These are phyloP conservation scores for Cyprinodon diabolis DNA, from an alignment of 2,797 vertebrate genomes.

Conservation along the genomic window DNA sequence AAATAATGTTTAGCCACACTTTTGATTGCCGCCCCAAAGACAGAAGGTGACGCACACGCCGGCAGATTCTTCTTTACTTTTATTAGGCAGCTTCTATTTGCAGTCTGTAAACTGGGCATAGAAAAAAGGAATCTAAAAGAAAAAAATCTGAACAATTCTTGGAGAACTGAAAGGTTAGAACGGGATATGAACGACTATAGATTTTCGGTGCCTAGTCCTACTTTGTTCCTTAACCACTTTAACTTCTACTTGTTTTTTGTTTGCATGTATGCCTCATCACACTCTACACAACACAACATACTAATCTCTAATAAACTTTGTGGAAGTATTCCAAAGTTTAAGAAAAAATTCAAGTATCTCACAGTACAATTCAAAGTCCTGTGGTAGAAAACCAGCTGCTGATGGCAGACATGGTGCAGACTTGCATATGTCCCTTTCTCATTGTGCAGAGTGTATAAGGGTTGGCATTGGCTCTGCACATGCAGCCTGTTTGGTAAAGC, in stretches of 20 bases:
- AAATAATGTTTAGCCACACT: no score
- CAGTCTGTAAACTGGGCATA: no score
- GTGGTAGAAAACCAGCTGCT: neutral
- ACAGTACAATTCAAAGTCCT: neutral
- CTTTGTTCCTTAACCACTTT: neutral
- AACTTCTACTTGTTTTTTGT: neutral
- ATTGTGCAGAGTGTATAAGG: neutral
- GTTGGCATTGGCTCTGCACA: neutral
- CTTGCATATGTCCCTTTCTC: neutral
- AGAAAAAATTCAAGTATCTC: neutral
- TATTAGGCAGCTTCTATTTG: no score
- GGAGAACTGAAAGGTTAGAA: no score
- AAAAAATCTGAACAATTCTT: no score
- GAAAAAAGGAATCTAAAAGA: no score
- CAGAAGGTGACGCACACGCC: no score
- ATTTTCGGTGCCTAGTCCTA: no score
- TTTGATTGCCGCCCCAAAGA: no score
- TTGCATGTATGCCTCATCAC: neutral
- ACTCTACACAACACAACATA: neutral
- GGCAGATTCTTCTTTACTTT: no score
- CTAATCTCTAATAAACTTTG: neutral
- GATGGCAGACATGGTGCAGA: neutral
- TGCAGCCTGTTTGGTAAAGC: neutral
- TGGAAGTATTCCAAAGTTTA: neutral
- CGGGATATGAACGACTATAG: no score